Evolutionary conservation across 2,113 vertebrate species (phyloP), one percentile per base, ranked within the genome.

Genomic region (Peromyscus maniculatus): DNA sequence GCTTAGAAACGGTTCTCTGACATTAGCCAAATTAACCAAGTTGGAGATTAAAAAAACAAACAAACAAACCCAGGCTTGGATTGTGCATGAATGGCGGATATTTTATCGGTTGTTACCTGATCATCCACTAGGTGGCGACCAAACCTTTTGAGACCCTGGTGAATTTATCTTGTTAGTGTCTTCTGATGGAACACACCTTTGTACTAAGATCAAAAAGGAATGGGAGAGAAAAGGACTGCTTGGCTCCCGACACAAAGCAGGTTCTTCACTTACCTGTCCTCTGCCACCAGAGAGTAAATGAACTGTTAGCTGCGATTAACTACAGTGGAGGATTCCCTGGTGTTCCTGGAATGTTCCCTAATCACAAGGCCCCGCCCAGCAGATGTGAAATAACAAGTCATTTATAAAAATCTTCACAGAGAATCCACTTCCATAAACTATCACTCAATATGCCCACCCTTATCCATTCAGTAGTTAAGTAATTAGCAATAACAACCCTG

Each of bases 61-160:
- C 39, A 43, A 43, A 43, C 39, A 43, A 43, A 49, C n/a, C 15
- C 39, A 78, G 62, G 62, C 3, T 71, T 72, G 7, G 17, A 39
- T 19, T 67, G 24, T 22, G 43, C 13, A 12, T 71, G 71, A 46
- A 67, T 10, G 12, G 19, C 3, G 12, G 43, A 57, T 24, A 71
- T 92, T 17, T 71, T 10, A 71, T 64, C 33, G 49, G 86, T 83
- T 67, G 11, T 52, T 66, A 15, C 97, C 75, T 36, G 64, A 22
- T 71, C 28, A 33, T 46, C 97, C 97, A 97, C 33, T 6, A 97
- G 97, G 22, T 92, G 94, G 95, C 80, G 36, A 72, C 33, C 19
- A 77, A 92, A 28, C 67, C 93, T 91, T 78, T 87, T 39, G 24
- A 62, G 31, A 86, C 0, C 39, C 49, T 52, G 24, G 15, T 57